Evolutionary conservation across 1,140 invertebrate genomes (phyloP).

Genomic region (Pararge aegeria): DNA sequence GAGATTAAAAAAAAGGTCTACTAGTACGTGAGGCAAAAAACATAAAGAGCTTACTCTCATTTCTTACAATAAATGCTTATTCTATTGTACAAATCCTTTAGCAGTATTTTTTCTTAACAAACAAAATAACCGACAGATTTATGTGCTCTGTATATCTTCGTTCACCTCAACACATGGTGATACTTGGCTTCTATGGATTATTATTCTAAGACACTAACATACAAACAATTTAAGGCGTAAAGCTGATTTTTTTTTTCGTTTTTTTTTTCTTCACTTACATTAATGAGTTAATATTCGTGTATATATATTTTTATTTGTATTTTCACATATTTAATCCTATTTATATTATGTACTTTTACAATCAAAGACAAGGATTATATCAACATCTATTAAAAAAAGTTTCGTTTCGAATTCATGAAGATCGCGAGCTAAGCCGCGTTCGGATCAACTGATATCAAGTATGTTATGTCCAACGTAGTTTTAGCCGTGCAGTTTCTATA

Average conservation of each 20-base stretch:
- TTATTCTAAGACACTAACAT: conserved; percentile 47
- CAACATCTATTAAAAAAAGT: conserved; percentile 60
- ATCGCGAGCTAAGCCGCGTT: not conserved
- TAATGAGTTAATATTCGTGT: conserved; percentile 75
- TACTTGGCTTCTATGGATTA: conserved; percentile 1
- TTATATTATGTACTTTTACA: conserved; percentile 72
- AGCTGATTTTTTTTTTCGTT: conserved; percentile 66
- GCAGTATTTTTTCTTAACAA: too few species aligned
- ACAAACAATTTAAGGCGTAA: conserved; percentile 76
- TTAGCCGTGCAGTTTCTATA: not conserved
- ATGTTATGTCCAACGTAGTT: not conserved
- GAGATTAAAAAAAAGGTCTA: not conserved
- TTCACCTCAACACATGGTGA: not conserved
- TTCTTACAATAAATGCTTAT: not conserved
- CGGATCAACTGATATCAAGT: not conserved
- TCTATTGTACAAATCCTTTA: not conserved
- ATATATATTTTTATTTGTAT: conserved; percentile 79
- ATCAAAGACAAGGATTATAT: conserved; percentile 74
- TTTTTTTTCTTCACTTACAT: conserved; percentile 68
- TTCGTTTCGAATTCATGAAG: conserved; percentile 18
- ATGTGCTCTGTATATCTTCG: too few species aligned
- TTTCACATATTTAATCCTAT: conserved; percentile 71
- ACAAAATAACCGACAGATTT: too few species aligned
- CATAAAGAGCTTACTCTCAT: too few species aligned
- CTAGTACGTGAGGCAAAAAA: not conserved